Conservation (phyloP, 2,797 vertebrate species). For the Heliangelus exortis region DNA sequence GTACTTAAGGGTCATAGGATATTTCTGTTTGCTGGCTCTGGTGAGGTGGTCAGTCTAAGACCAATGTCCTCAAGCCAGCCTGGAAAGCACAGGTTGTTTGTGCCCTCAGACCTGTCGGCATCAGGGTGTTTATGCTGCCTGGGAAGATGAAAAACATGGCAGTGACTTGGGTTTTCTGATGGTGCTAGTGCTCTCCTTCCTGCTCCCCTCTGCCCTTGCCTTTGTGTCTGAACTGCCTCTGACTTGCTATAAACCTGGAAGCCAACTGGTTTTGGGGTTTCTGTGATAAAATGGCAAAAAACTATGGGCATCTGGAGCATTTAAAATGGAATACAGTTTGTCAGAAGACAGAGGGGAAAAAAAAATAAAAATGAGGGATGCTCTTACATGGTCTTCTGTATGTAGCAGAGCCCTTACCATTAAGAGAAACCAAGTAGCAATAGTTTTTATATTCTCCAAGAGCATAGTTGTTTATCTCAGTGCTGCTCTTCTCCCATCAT, state of each 20-base stretch:
- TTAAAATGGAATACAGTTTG: not conserved
- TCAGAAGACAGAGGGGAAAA: not conserved
- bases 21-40: not conserved
- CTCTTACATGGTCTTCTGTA: fast-evolving
- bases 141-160: not conserved
- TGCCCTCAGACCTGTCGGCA: not conserved
- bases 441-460: not conserved
- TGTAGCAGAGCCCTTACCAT: not conserved
- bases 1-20: not conserved
- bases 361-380: not conserved
- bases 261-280: not conserved
- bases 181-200: not conserved
- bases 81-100: not conserved
- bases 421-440: not conserved
- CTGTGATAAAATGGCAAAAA: not conserved
- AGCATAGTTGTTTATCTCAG: not conserved
- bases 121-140: not conserved
- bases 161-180: not conserved
- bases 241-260: not conserved
- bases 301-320: not conserved
- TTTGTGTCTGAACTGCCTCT: not conserved
- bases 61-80: not conserved
- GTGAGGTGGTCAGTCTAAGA: not conserved
- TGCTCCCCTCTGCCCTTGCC: fast-evolving
- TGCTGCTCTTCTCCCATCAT: not conserved